Evolutionary conservation across 2,888 invertebrate genomes (phyloP).

Genomic region (Megastigmus dorsalis): DNA sequence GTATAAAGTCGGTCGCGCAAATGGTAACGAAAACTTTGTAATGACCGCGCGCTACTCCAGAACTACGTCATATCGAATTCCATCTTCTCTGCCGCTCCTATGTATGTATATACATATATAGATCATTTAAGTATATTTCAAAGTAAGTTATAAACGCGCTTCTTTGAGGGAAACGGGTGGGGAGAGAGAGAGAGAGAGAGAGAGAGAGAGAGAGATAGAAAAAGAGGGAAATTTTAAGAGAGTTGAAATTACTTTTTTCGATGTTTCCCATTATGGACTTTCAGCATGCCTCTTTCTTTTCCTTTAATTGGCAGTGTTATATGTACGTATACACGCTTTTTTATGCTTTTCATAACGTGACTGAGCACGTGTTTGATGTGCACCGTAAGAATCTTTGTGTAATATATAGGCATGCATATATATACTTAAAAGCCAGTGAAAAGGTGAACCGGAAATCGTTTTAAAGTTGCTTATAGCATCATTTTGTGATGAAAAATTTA

Average conservation of each 20-base stretch:
- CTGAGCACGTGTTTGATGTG: too few relatives aligned
- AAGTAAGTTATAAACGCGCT: constrained; percentile 46
- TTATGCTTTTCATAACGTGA: too few relatives aligned
- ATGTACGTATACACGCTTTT: too few relatives aligned
- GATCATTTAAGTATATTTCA: constrained; percentile 51
- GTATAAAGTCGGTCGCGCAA: constrained; percentile 51
- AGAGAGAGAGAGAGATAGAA: not conserved
- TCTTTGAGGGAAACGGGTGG: constrained; percentile 16
- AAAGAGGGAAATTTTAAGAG: constrained; percentile 26
- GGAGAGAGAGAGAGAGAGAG: not conserved
- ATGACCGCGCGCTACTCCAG: constrained; percentile 36
- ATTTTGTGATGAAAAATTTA: too few relatives aligned
- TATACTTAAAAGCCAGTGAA: too few relatives aligned
- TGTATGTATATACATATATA: not conserved
- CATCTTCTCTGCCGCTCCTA: constrained; percentile 34
- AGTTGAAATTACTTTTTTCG: constrained; percentile 37
- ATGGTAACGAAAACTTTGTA: constrained; percentile 53
- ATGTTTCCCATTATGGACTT: constrained; percentile 25
- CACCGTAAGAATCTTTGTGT: too few relatives aligned
- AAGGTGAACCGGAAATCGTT: too few relatives aligned
- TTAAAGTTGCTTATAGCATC: too few relatives aligned
- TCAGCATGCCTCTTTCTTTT: not conserved
- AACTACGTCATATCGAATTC: constrained; percentile 51
- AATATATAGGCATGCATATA: too few relatives aligned
- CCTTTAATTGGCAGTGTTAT: constrained; percentile 23